A percentile compares a stretch with the other conserved stretches of the same genome.
These are phyloP conservation scores for Daktulosphaira vitifoliae DNA, from an alignment of 1,140 invertebrate species.

Conservation along the genomic window DNA sequence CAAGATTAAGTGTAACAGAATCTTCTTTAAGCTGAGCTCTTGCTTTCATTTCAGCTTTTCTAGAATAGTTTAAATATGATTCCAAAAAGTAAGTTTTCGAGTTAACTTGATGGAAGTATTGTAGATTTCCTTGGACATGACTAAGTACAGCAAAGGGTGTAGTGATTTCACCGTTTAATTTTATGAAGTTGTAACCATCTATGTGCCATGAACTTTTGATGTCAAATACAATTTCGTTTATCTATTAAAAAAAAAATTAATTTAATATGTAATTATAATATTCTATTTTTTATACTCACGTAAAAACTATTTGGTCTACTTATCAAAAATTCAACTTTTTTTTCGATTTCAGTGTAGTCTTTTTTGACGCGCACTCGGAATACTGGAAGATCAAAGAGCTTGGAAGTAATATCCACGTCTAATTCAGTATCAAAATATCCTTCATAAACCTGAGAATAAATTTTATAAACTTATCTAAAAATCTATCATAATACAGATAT, in stretches of 20 bases:
- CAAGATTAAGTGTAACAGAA: conserved; percentile 35
- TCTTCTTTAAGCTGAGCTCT: conserved; percentile 34
- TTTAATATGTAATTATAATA: background rate
- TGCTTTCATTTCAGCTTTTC: conserved; percentile 36
- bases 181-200: conserved; percentile 45
- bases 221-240: conserved; percentile 42
- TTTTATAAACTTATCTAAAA: too few relatives aligned
- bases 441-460: conserved; percentile 47
- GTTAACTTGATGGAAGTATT: conserved; percentile 31
- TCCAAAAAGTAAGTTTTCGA: conserved; percentile 37
- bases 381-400: conserved; percentile 53
- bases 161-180: conserved; percentile 45
- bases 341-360: conserved; percentile 55
- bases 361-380: conserved; percentile 55
- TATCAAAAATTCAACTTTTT: conserved; percentile 45
- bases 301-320: conserved; percentile 23
- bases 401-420: conserved; percentile 51
- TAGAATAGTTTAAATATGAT: conserved; percentile 36
- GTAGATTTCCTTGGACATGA: conserved; percentile 44
- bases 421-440: conserved; percentile 52
- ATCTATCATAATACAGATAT: too few relatives aligned
- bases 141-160: conserved; percentile 48
- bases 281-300: background rate
- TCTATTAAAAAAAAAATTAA: conserved; percentile 30
- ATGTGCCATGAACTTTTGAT: conserved; percentile 48